A percentile compares a stretch with the other conserved stretches of the same genome.
These are phyloP conservation scores for Podilymbus podiceps DNA, from an alignment of 2,113 vertebrate genomes.

Conservation along the genomic window DNA sequence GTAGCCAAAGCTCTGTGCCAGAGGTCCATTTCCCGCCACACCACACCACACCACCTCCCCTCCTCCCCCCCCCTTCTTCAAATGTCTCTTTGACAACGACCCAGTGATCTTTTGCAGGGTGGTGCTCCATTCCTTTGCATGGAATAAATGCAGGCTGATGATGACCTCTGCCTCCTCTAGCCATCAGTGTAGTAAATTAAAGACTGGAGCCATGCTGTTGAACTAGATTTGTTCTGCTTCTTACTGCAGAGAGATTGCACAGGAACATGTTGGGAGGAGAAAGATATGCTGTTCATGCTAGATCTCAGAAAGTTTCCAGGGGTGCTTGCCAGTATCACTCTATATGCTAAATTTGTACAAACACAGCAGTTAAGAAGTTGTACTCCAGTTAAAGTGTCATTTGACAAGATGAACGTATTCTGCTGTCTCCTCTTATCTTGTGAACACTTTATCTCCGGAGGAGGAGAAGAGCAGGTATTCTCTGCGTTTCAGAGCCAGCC, in stretches of 20 bases:
- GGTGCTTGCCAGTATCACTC: slow-evolving; percentile 35
- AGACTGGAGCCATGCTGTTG: neutral
- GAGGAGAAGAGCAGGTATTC: slow-evolving; percentile 21
- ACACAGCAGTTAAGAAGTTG: slow-evolving; percentile 49
- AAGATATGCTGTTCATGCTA: neutral
- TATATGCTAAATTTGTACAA: slow-evolving; percentile 62
- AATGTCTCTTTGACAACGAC: neutral
- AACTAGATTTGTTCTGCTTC: slow-evolving; percentile 22
- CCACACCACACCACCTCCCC: too few species aligned
- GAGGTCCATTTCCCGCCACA: neutral
- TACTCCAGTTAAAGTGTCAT: slow-evolving; percentile 26
- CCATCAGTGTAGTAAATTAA: neutral
- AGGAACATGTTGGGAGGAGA: neutral
- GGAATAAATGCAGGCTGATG: neutral
- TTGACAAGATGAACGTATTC: slow-evolving; percentile 46
- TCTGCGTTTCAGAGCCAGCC: slow-evolving; percentile 21
- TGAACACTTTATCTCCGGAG: slow-evolving; percentile 43
- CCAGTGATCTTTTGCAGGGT: neutral
- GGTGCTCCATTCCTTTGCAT: neutral
- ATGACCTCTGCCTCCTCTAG: neutral
- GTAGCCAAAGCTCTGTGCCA: neutral
- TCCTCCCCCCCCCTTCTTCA: neutral
- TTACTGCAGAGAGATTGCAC: neutral
- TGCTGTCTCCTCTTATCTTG: slow-evolving; percentile 58
- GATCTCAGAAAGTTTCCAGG: slow-evolving; percentile 26